phyloP scores from a whole-genome alignment of 2,797 vertebrate species.

The Enteromius treurensis region DNA sequence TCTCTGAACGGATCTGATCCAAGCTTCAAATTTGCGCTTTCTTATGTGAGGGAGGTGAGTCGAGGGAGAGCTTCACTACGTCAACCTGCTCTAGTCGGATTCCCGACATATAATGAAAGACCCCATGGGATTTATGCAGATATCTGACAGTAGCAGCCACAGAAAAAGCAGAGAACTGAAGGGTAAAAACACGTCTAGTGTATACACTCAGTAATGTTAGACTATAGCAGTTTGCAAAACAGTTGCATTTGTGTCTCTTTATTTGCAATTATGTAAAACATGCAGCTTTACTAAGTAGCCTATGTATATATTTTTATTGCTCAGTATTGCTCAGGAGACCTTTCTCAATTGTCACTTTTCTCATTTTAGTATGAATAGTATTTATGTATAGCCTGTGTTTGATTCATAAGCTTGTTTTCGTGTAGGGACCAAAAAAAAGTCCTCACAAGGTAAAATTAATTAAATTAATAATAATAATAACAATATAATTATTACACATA shows the following conservation, averaged over 20 bases:
- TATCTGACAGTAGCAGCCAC: not conserved
- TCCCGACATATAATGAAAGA: not conserved
- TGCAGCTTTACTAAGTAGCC: not conserved
- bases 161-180: not conserved
- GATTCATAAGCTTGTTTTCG: not conserved
- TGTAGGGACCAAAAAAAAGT: not conserved
- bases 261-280: not conserved
- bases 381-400: not conserved
- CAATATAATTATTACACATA: not conserved
- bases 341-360: not conserved
- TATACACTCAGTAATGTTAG: not conserved
- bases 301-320: not conserved
- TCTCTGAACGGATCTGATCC: slow-evolving; percentile 5
- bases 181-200: not conserved
- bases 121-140: not conserved
- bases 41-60: slow-evolving; percentile 4
- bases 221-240: not conserved
- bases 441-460: too few species aligned
- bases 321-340: not conserved
- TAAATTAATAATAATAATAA: too few species aligned
- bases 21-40: not conserved
- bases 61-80: not conserved
- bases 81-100: slow-evolving; percentile 2
- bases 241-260: not conserved
- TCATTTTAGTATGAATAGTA: not conserved